Percentiles rank a stretch among this genome's conserved stretches.
These are phyloP conservation scores for Drosophila subobscura DNA, from an alignment of 1,140 invertebrate species.

Conservation along the genomic window DNA sequence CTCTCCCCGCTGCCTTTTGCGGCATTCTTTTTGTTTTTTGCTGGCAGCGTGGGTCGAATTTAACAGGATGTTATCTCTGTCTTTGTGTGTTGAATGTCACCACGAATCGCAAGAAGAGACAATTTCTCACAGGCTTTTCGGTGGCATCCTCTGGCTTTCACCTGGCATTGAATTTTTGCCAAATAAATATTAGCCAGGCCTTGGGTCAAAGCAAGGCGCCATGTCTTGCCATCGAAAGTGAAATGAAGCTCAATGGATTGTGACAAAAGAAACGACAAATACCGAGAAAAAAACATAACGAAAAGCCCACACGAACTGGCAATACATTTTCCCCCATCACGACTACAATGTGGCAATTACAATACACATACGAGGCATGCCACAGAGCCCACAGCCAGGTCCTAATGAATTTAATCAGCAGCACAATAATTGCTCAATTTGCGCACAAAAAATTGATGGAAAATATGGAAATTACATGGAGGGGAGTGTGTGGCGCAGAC, in stretches of 20 bases:
- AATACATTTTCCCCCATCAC: slow-evolving; percentile 55
- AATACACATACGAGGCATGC: slow-evolving; percentile 5
- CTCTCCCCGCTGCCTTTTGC: slow-evolving; percentile 21
- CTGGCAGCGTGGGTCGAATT: slow-evolving; percentile 48
- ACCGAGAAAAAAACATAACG: not conserved
- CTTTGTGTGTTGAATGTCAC: slow-evolving; percentile 51
- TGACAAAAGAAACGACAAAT: slow-evolving; percentile 34
- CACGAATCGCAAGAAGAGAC: slow-evolving; percentile 29
- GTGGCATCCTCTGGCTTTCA: slow-evolving; percentile 56
- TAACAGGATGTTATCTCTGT: slow-evolving; percentile 61
- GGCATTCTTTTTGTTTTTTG: slow-evolving; percentile 13
- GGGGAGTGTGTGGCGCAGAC: not conserved
- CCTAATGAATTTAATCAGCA: slow-evolving; percentile 31
- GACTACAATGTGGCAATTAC: slow-evolving; percentile 29
- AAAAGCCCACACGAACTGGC: slow-evolving; percentile 33
- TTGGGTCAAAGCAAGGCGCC: slow-evolving; percentile 67
- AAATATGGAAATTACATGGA: slow-evolving; percentile 13
- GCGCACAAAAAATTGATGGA: slow-evolving; percentile 4
- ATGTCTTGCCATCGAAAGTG: slow-evolving; percentile 50
- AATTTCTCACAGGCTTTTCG: slow-evolving; percentile 38
- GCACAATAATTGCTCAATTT: slow-evolving; percentile 63
- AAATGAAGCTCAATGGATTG: slow-evolving; percentile 50
- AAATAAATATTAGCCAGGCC: slow-evolving; percentile 51
- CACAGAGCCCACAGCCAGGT: slow-evolving; percentile 1
- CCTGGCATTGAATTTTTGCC: slow-evolving; percentile 45